Evolutionary conservation across 1,140 invertebrate genomes (phyloP).

Genomic region (Drosophila aff.): DNA sequence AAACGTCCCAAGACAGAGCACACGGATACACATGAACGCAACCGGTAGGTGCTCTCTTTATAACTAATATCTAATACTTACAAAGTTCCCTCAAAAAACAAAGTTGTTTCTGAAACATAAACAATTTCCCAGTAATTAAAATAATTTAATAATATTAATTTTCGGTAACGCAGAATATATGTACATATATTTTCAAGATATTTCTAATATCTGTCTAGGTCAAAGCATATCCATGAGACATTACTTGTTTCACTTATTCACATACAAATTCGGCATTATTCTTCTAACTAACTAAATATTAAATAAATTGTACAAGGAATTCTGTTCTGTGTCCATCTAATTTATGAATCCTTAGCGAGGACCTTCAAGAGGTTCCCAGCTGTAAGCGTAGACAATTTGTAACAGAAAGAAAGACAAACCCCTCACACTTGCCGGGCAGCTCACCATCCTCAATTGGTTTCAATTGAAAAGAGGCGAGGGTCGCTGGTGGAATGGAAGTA

Average conservation of each 20-base stretch:
- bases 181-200: not conserved
- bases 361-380: slow-evolving; percentile 12
- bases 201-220: not conserved
- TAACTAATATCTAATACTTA: not conserved
- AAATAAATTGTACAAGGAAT: no score
- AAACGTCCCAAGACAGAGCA: slow-evolving; percentile 86
- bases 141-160: no score
- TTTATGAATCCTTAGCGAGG: slow-evolving; percentile 1
- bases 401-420: slow-evolving; percentile 24
- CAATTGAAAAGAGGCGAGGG: slow-evolving; percentile 31
- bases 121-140: not conserved
- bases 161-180: no score
- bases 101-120: not conserved
- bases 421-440: slow-evolving; percentile 33
- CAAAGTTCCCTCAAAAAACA: not conserved
- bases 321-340: no score
- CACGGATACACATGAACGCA: slow-evolving; percentile 85
- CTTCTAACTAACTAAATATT: not conserved
- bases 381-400: slow-evolving; percentile 66
- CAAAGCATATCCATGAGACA: not conserved
- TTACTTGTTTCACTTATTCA: no score
- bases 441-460: slow-evolving; percentile 54
- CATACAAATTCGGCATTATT: no score
- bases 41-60: slow-evolving; percentile 56
- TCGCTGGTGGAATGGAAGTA: slow-evolving; percentile 1